Evolutionary conservation across 2,113 vertebrate genomes (phyloP).

Genomic region (Pelecanus crispus): DNA sequence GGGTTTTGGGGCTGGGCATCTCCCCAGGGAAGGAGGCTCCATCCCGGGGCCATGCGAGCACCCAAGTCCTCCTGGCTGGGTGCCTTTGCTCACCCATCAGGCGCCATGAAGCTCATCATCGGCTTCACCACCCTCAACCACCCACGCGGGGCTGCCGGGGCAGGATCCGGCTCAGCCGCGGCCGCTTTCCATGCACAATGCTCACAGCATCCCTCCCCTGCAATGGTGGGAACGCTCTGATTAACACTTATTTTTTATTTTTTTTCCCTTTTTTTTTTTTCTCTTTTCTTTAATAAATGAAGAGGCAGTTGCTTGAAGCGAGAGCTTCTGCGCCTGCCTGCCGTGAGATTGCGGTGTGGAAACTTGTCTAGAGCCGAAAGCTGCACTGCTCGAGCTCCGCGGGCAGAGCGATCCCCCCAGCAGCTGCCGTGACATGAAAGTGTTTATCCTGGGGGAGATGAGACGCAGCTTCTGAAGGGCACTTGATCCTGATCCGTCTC

Average conservation of each 20-base stretch:
- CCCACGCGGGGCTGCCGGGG: fast-evolving
- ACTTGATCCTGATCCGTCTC: background rate
- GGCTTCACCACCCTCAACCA: background rate
- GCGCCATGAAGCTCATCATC: background rate
- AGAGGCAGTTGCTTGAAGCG: background rate
- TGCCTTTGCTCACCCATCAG: background rate
- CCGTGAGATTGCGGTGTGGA: background rate
- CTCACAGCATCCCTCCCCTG: background rate
- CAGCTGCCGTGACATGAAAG: background rate
- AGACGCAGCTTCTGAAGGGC: constrained; percentile 25
- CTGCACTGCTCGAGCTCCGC: background rate
- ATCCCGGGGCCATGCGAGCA: background rate
- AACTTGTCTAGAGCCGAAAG: background rate
- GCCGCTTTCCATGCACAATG: fast-evolving
- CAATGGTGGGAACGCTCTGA: background rate
- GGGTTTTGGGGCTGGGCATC: background rate
- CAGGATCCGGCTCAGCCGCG: background rate
- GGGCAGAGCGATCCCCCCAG: background rate
- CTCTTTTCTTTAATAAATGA: background rate
- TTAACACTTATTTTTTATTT: background rate
- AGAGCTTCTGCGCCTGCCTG: background rate
- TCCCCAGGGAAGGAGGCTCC: background rate
- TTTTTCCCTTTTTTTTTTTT: too few relatives aligned
- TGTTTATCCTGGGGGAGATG: constrained; percentile 47
- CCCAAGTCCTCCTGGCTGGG: background rate